Conservation (phyloP, 2,113 vertebrate species). For the Carassius carassius region DNA sequence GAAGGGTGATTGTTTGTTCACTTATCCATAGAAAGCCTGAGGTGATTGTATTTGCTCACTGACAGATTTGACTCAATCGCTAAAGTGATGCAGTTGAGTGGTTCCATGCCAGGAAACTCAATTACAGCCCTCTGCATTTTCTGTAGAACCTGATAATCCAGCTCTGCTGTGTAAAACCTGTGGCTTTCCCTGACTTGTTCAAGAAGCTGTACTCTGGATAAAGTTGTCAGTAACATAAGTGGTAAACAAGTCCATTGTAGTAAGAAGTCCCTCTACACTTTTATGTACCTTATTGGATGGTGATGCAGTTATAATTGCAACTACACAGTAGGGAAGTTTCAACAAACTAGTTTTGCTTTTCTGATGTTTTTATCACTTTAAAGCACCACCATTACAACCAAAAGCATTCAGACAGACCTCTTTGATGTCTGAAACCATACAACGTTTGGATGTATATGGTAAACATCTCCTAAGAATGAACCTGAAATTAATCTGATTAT, state of each 20-base stretch:
- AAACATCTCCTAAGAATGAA: not conserved
- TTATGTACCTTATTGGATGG: not conserved
- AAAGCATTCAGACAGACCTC: not conserved
- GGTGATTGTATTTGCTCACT: constrained; percentile 5
- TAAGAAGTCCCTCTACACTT: not conserved
- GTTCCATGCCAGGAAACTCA: not conserved
- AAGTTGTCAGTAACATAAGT: not conserved
- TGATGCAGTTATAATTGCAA: not conserved
- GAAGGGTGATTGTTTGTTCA: not conserved
- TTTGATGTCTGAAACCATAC: too few relatives aligned
- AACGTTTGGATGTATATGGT: not conserved
- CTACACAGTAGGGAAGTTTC: not conserved
- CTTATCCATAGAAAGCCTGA: not conserved
- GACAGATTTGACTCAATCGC: not conserved
- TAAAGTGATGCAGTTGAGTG: not conserved
- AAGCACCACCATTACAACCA: not conserved
- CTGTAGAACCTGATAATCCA: constrained; percentile 52
- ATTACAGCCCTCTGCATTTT: not conserved
- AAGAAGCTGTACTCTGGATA: not conserved
- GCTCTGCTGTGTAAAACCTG: not conserved
- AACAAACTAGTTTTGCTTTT: too few relatives aligned
- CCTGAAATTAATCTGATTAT: not conserved
- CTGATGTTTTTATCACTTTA: not conserved
- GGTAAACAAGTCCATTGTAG: not conserved
- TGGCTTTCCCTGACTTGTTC: not conserved